These are phyloP conservation scores for Prinia subflava DNA, from an alignment of 2,113 vertebrate species.

Conservation along the genomic window DNA sequence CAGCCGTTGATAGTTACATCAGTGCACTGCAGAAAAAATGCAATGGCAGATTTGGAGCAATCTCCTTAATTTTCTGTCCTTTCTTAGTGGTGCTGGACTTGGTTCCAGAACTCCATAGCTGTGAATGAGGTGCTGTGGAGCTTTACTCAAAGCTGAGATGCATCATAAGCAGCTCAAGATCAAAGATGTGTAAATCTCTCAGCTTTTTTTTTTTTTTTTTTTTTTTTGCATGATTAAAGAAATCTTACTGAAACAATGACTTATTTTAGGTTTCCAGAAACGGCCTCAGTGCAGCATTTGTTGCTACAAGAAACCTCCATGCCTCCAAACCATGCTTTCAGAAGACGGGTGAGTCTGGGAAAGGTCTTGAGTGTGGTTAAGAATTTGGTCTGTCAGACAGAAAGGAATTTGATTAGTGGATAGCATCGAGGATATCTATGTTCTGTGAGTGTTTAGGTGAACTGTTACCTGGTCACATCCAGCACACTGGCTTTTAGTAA, in stretches of 20 bases:
- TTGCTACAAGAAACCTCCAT: conserved; percentile 90
- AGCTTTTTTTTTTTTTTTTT: accelerated
- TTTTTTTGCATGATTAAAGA: not conserved
- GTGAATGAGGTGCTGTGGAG: too few relatives aligned
- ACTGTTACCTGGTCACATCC: accelerated
- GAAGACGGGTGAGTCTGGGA: conserved; percentile 84
- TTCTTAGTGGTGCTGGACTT: not conserved
- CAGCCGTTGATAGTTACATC: not conserved
- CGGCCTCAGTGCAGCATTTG: conserved; percentile 82
- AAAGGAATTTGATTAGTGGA: not conserved
- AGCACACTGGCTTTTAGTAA: not conserved
- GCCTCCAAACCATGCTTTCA: conserved; percentile 80
- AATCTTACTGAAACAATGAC: not conserved
- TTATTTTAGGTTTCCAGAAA: conserved; percentile 84
- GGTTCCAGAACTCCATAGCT: not conserved
- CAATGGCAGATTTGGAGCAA: not conserved
- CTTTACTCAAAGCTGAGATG: not conserved
- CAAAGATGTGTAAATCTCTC: not conserved
- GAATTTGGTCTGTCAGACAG: not conserved
- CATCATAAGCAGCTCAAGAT: accelerated
- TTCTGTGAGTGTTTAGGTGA: not conserved
- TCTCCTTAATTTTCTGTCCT: accelerated
- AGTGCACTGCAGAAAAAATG: not conserved
- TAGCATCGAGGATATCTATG: not conserved
- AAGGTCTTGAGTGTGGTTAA: not conserved